Conservation (phyloP, 30 jellyfish, hydroid and myxozoan genomes). For the Euphysa ruthae region DNA sequence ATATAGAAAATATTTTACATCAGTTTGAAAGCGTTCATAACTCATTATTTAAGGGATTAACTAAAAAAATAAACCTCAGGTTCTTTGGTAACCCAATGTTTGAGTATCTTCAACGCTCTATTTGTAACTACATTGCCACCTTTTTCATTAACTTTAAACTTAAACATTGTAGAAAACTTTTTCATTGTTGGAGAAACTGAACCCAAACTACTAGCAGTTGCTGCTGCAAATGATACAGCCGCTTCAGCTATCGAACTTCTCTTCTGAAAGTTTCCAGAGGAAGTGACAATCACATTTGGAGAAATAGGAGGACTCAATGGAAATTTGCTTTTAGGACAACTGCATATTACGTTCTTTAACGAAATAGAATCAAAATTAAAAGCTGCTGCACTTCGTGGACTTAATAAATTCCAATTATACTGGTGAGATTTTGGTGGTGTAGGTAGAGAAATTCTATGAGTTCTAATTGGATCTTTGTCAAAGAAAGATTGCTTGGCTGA, state of each 20-base stretch:
- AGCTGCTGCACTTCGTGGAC: no score
- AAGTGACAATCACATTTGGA: slow-evolving; percentile 72
- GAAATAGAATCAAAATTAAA: no score
- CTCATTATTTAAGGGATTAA: no score
- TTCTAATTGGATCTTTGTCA: no score
- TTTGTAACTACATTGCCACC: slow-evolving; percentile 62
- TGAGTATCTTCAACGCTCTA: slow-evolving; percentile 59
- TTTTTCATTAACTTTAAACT: slow-evolving; percentile 45
- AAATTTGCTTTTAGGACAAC: no score
- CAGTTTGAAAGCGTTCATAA: no score
- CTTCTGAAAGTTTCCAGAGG: slow-evolving; percentile 51
- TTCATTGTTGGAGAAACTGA: slow-evolving; percentile 58
- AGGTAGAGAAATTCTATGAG: no score
- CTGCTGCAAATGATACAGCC: slow-evolving; percentile 86
- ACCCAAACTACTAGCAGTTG: slow-evolving; percentile 76
- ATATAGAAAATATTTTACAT: no score
- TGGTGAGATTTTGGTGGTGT: no score
- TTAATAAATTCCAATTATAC: no score
- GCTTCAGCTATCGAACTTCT: slow-evolving; percentile 72
- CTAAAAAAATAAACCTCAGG: slow-evolving; percentile 40
- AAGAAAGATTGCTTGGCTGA: no score
- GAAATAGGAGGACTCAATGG: slow-evolving; percentile 44
- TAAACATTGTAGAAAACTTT: slow-evolving; percentile 18
- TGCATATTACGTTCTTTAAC: no score
- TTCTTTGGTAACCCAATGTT: slow-evolving; percentile 68